Base-by-base conservation (phyloP, 2,113 vertebrate species). In the Callorhinus ursinus region DNA sequence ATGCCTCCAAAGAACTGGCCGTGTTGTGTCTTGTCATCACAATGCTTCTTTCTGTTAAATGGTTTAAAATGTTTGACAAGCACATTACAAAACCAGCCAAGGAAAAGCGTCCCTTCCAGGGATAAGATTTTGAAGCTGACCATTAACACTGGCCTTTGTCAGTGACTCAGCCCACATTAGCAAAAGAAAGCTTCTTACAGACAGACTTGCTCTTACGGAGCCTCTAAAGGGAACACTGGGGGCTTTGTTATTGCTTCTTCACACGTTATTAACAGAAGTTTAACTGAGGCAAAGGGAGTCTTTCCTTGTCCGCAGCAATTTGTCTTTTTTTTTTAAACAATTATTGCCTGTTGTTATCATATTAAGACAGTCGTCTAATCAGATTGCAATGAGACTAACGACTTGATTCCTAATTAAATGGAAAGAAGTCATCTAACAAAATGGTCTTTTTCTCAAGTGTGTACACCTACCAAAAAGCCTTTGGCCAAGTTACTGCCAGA, bases 71-170 rank as follows among this genome's bases (percentile, higher is more conserved):
- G 97, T 98, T 98, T 98, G 98, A 98, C 98, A 97, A 98, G 97
- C 90, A 10, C 85, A 98, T 98, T 98, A 98, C 81, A 98, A 97
- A 99, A 95, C 95, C 95, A 90, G 97, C 98, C 97, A 98, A 98
- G 98, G 97, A 99, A 98, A 97, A 93, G 77, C 98, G 98, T 98
- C 98, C 94, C 98, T 98, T 98, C 97, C 95, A 97, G 96, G 98
- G 97, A 98, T 98, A 90, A 97, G 90, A 92, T 96, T 98, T 98
- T 97, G 97, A 98, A 93, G 36, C 87, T 79, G 74, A 89, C 96
- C 93, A 91, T 98, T 98, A 97, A 98, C 98, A 96, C 96, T 97
- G 94, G 95, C 95, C 96, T 97, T 98, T 98, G 98, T 98, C 96
- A 94, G 91, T 93, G 95, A 94, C 94, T 98, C 97, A 97, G 97